Percentiles rank a stretch among this genome's conserved stretches.
Conservation (phyloP, 2,888 invertebrate species). For the Lithophane ornitopus region DNA sequence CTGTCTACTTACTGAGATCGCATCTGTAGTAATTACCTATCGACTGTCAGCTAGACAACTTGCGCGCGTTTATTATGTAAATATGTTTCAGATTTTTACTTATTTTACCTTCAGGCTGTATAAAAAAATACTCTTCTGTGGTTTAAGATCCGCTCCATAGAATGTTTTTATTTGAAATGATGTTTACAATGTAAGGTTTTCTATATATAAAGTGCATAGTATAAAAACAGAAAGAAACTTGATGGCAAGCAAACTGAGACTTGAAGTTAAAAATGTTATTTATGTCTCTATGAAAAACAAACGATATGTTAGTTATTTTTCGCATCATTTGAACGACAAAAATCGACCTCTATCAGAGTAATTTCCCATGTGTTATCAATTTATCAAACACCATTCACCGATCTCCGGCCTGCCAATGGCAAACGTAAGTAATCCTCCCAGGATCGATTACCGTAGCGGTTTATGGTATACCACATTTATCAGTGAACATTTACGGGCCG, state of each 20-base stretch:
- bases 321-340: not conserved
- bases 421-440: not conserved
- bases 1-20: slow-evolving; percentile 30
- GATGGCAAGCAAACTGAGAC: not conserved
- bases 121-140: slow-evolving; percentile 22
- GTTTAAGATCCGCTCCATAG: slow-evolving; percentile 34
- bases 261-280: not conserved
- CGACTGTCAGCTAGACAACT: slow-evolving; percentile 44
- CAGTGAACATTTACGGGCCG: slow-evolving; percentile 21
- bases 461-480: slow-evolving; percentile 36
- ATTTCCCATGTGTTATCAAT: slow-evolving; percentile 6
- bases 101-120: slow-evolving; percentile 46
- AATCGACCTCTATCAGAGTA: not conserved
- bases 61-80: slow-evolving; percentile 48
- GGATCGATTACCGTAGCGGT: slow-evolving; percentile 33
- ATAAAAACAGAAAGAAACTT: slow-evolving; percentile 9
- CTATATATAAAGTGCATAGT: not conserved
- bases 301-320: not conserved
- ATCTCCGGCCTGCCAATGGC: not conserved
- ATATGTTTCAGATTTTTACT: slow-evolving; percentile 51
- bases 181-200: slow-evolving; percentile 22
- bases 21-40: slow-evolving; percentile 50
- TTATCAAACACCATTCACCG: not conserved
- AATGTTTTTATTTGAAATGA: slow-evolving; percentile 1
- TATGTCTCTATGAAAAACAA: not conserved